Percentiles rank a stretch among this genome's conserved stretches.
Evolutionary conservation across 2,888 invertebrate species (phyloP).

Genomic region (Hartigia nigra): DNA sequence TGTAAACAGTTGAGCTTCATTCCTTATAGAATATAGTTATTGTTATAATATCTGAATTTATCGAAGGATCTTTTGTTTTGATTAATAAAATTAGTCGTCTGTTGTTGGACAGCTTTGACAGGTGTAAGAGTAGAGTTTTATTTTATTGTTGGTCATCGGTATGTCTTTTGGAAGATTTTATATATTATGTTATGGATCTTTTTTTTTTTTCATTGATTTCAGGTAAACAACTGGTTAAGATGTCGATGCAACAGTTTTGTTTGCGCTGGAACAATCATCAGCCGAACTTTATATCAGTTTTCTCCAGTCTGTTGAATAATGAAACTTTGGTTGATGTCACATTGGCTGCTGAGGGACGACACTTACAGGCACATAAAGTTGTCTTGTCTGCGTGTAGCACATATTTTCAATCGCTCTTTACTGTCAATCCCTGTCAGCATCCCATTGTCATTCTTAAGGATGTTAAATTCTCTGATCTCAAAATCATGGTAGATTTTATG

Average conservation of each 20-base stretch:
- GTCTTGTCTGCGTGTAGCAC: constrained; percentile 91
- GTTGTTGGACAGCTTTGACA: not conserved
- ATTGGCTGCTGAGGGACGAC: constrained; percentile 89
- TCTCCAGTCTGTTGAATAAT: constrained; percentile 84
- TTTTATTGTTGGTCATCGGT: not conserved
- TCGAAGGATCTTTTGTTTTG: not conserved
- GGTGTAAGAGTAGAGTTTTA: not conserved
- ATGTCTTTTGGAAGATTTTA: not conserved
- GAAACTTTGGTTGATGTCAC: constrained; percentile 91
- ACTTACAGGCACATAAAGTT: constrained; percentile 89
- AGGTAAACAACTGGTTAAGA: constrained; percentile 49
- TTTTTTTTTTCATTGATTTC: not conserved
- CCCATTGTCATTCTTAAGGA: constrained; percentile 92
- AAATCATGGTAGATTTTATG: constrained; percentile 92
- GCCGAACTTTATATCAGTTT: constrained; percentile 91
- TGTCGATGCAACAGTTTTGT: constrained; percentile 82
- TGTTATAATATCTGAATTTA: not conserved
- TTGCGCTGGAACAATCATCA: constrained; percentile 94
- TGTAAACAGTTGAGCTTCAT: not conserved
- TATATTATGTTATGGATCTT: not conserved
- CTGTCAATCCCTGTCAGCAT: constrained; percentile 88
- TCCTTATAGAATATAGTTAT: not conserved
- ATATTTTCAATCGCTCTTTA: constrained; percentile 90
- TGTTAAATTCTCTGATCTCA: constrained; percentile 85
- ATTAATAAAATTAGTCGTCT: not conserved